These are phyloP conservation scores for Drosophila neotestacea DNA, from an alignment of 2,888 invertebrate species.

Conservation along the genomic window DNA sequence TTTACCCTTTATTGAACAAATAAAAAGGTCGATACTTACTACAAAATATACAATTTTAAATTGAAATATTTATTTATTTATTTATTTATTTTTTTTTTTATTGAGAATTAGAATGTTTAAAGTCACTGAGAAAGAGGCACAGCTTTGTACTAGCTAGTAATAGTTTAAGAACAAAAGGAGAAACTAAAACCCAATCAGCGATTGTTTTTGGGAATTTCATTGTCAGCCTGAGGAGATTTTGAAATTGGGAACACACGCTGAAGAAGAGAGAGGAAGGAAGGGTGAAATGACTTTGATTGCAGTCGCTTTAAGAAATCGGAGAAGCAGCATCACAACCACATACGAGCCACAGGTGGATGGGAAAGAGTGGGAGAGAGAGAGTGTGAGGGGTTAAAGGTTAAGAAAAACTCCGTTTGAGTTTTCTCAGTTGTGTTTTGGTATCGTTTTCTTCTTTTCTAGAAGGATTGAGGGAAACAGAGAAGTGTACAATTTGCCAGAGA, in stretches of 20 bases:
- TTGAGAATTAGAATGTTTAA: too few species aligned
- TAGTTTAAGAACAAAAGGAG: background rate
- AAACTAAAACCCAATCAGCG: conserved; percentile 2
- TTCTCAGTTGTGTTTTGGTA: conserved; percentile 20
- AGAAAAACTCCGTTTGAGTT: conserved; percentile 52
- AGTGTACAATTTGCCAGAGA: conserved; percentile 5
- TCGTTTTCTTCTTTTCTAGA: conserved; percentile 12
- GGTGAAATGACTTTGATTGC: conserved; percentile 7
- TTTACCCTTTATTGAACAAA: too few species aligned
- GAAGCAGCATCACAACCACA: conserved; percentile 11
- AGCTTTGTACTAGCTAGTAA: too few species aligned
- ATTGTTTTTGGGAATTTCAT: conserved; percentile 8
- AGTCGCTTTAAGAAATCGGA: conserved; percentile 32
- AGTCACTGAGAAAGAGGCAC: too few species aligned
- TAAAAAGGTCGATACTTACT: too few species aligned
- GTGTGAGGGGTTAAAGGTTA: conserved; percentile 53
- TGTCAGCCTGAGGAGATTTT: conserved; percentile 8
- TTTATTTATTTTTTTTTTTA: too few species aligned
- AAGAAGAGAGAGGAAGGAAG: background rate
- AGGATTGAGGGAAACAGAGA: background rate
- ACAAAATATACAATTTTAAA: too few species aligned
- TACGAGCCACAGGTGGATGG: conserved; percentile 44
- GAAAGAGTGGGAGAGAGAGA: background rate
- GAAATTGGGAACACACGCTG: background rate
- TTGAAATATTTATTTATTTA: too few species aligned